phyloP scores from a whole-genome alignment of 1,140 invertebrate species.

The Caenorhabditis briggsae region DNA sequence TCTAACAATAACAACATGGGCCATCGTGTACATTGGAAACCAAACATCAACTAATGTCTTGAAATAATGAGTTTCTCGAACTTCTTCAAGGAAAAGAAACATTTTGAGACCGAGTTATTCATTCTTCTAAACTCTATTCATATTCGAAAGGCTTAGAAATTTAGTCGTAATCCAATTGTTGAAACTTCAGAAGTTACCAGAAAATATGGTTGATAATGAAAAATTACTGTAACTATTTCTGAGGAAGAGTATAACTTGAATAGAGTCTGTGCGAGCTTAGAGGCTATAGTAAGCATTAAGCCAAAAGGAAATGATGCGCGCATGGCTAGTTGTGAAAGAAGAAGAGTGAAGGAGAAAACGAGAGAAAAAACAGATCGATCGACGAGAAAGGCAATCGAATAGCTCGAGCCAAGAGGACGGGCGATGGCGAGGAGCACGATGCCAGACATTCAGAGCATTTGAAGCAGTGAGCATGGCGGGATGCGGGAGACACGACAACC shows the following conservation, averaged over 20 bases:
- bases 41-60: neutral
- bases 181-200: too few relatives aligned
- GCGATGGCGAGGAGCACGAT: neutral
- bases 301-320: conserved; percentile 18
- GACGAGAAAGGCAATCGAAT: conserved; percentile 47
- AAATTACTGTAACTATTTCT: neutral
- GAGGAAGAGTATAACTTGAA: too few relatives aligned
- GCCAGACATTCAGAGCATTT: conserved; percentile 45
- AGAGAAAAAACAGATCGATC: conserved; percentile 49
- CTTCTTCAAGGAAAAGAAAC: neutral
- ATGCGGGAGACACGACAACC: conserved; percentile 50
- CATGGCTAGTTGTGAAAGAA: neutral
- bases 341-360: neutral
- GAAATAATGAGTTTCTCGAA: neutral
- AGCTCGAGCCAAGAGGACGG: neutral
- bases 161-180: too few relatives aligned
- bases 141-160: too few relatives aligned
- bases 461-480: conserved; percentile 48
- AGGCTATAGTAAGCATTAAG: neutral
- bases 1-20: too few relatives aligned
- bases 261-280: neutral
- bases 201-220: too few relatives aligned
- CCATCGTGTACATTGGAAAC: neutral
- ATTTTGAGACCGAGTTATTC: too few relatives aligned
- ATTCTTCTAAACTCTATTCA: too few relatives aligned